Base-by-base conservation (phyloP, 2,797 vertebrate genomes). In the Aplochiton taeniatus region DNA sequence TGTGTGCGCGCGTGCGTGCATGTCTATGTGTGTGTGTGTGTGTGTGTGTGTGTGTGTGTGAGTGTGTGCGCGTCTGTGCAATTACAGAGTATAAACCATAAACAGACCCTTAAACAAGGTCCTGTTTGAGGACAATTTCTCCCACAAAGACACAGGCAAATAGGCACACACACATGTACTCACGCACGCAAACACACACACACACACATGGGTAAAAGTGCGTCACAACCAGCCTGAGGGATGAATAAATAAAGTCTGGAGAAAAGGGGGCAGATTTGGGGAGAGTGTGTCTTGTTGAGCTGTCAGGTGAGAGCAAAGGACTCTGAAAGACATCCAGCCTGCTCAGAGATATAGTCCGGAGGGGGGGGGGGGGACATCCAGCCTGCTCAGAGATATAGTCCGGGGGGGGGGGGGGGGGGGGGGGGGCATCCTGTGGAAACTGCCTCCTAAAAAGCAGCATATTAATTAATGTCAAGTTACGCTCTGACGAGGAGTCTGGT, bases 41-140 rank as follows among this genome's bases (percentile, higher is more conserved):
- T 3, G 46, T 14, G 46, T 48, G 3, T 14, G 46, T 48, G 46
- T 14, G 46, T 48, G 46, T 14, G 3, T 48, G 46, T 14, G 2
- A 11, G 3, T 14, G 46, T 48, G 46, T 14, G 46, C 9, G 46
- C 8, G 13, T 11, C 10, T 48, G 46, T 11, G 46, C 13, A 8
- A 10, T 1, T 48, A 2, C 46, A 14, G n/a, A 20, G 9, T 31
- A 42, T 63, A n/a, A n/a, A n/a, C 10, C 18, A 8, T 45, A 12
- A 56, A 31, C 52, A 65, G 44, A 64, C 46, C 18, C 20, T 14
- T 14, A 55, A 8, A 63, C 20, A 65, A 51, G 14, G 61, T 16
- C 76, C 58, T 83, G 6, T 31, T 78, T 57, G 13, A 42, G 42
- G 54, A 67, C 11, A 66, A 31, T 62, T 49, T 61, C 56, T 66